Base-by-base conservation (phyloP, 1,140 invertebrate species). In the Drosophila pandora region DNA sequence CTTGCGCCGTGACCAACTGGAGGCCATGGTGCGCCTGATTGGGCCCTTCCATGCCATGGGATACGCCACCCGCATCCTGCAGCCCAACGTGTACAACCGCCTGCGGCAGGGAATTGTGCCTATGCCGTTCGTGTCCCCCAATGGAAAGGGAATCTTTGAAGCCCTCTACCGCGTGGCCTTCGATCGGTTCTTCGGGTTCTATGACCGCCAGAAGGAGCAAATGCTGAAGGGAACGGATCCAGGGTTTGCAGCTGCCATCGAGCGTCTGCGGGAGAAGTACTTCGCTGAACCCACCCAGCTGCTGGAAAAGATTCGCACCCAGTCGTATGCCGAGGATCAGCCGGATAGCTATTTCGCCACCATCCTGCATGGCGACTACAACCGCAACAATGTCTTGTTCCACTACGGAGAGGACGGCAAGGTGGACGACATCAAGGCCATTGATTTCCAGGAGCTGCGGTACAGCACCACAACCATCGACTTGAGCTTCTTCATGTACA, bases 371-470 rank as follows among this genome's bases (percentile, higher is more conserved):
- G 90, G 90, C 21, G 90, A 91, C 48, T 91, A 70, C 50, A 91
- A 91, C 67, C 87, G 90, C 3, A 91, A 91, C 64, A 91, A 91
- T 73, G 89, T 91, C 2, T 58, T 91, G 2, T 91, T 91, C 45
- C 83, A 70, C 39, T 71, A 83, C 22, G 59, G 48, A 7, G 52
- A 0, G 2, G 34, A 47, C 17, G 88, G 63, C 21, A 21, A 56
- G n/a, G 77, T 79, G 6, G 81, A 77, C 23, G 67, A 65, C 54
- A 71, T 90, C 2, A 82, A 78, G 59, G 61, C 90, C 67, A 91
- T 91, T n/a, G 90, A 91, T 58, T 91, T 91, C 55, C 88, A 90
- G 67, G 89, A 91, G 67, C 17, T 91, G 21, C 90, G 90, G 45
- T 91, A 69, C 50, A 81, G 83, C 30, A 78, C 83, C 30, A 76